Percentiles rank a stretch among this genome's conserved stretches.
Evolutionary conservation across 2,797 vertebrate species (phyloP).

Genomic region (Cetoscarus ocellatus): DNA sequence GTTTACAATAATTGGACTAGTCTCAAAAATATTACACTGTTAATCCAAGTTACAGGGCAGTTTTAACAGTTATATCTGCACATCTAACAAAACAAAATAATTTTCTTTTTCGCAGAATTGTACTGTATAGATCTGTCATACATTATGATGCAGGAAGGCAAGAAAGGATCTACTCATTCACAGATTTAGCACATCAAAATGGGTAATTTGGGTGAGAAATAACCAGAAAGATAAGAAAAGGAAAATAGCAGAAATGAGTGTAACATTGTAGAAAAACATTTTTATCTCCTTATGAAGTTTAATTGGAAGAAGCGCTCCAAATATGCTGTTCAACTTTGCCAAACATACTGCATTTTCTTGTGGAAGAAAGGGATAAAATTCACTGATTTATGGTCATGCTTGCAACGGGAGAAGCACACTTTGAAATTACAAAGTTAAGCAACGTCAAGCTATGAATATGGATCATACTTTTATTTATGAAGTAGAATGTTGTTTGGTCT

Average conservation of each 20-base stretch:
- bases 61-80: neutral
- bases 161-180: neutral
- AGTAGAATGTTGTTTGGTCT: too few species aligned
- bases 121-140: neutral
- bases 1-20: neutral
- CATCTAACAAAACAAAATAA: neutral
- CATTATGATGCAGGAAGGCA: neutral
- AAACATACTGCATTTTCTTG: too few species aligned
- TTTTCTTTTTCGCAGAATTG: too few species aligned
- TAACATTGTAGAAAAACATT: neutral
- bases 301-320: neutral
- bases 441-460: too few species aligned
- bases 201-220: neutral
- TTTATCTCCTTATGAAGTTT: neutral
- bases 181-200: constrained; percentile 4
- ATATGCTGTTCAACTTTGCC: neutral
- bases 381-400: neutral
- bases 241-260: neutral
- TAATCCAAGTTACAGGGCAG: neutral
- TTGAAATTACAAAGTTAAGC: neutral
- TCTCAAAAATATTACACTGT: neutral
- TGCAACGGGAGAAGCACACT: neutral
- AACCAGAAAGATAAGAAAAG: constrained; percentile 1
- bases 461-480: too few species aligned
- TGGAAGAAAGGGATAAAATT: neutral